phyloP scores from a whole-genome alignment of 2,797 vertebrate genomes.

The Euthynnus affinis region DNA sequence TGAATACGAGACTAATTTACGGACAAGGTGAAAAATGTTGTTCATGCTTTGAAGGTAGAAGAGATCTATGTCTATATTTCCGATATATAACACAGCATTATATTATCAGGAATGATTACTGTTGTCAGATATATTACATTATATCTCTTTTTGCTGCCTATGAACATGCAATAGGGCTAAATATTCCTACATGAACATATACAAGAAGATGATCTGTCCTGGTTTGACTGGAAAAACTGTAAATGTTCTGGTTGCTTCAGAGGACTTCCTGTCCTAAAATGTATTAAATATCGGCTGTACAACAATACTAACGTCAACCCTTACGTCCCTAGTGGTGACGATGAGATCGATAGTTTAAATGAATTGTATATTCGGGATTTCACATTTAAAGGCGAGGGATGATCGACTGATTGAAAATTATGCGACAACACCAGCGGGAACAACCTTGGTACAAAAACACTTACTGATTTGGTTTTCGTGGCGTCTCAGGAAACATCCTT shows the following conservation, averaged over 20 bases:
- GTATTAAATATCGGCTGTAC: not conserved
- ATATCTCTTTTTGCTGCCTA: too few species aligned
- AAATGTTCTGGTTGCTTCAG: not conserved
- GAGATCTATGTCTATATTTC: too few species aligned
- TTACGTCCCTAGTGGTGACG: too few species aligned
- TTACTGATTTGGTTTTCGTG: not conserved
- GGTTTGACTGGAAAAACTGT: not conserved
- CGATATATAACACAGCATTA: too few species aligned
- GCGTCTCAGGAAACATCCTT: not conserved
- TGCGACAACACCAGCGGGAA: not conserved
- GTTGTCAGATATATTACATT: too few species aligned
- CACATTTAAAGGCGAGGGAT: not conserved
- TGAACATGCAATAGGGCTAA: too few species aligned
- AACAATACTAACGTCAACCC: not conserved
- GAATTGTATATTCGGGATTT: not conserved
- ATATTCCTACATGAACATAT: too few species aligned
- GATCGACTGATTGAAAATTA: not conserved
- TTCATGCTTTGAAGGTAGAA: too few species aligned
- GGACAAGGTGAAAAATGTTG: fast-evolving
- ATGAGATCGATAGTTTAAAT: not conserved
- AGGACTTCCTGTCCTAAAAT: not conserved
- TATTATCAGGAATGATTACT: not conserved
- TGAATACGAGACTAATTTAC: not conserved
- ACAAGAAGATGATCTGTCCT: not conserved
- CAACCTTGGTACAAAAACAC: conserved; percentile 3